These are phyloP conservation scores for Leptatherina wallacei DNA, from an alignment of 2,797 vertebrate species.

Conservation along the genomic window DNA sequence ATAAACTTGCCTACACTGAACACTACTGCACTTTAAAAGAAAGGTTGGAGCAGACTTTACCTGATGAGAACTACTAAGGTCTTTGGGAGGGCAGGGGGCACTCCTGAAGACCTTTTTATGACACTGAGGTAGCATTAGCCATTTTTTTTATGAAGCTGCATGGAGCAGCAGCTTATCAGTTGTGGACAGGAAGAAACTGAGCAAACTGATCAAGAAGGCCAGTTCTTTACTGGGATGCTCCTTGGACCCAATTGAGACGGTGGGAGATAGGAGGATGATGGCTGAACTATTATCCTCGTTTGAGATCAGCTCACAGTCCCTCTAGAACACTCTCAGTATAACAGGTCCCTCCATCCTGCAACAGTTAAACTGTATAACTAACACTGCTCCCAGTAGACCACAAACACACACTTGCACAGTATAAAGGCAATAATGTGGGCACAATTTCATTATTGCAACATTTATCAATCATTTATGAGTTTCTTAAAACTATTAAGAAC, in stretches of 20 bases:
- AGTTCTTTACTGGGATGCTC: not conserved
- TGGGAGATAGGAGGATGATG: not conserved
- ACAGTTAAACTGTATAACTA: not conserved
- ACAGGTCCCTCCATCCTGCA: not conserved
- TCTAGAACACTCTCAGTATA: not conserved
- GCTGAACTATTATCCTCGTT: not conserved
- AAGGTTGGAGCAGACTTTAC: not conserved
- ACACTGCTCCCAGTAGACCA: too few species aligned
- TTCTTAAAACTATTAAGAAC: not conserved
- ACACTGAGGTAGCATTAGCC: not conserved
- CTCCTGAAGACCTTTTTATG: not conserved
- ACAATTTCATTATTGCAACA: not conserved
- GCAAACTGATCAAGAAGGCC: too few species aligned
- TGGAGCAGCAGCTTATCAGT: not conserved
- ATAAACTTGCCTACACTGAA: not conserved
- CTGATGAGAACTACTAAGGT: not conserved
- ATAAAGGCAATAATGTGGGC: not conserved
- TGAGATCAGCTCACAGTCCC: not conserved
- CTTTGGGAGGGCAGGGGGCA: not conserved
- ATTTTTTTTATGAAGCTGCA: not conserved
- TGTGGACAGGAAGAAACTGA: not conserved
- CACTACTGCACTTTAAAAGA: not conserved
- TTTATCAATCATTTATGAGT: not conserved
- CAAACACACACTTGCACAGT: not conserved
- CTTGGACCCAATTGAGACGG: not conserved